Conservation (phyloP, 2,113 vertebrate species). For the Acanthisitta chloris region DNA sequence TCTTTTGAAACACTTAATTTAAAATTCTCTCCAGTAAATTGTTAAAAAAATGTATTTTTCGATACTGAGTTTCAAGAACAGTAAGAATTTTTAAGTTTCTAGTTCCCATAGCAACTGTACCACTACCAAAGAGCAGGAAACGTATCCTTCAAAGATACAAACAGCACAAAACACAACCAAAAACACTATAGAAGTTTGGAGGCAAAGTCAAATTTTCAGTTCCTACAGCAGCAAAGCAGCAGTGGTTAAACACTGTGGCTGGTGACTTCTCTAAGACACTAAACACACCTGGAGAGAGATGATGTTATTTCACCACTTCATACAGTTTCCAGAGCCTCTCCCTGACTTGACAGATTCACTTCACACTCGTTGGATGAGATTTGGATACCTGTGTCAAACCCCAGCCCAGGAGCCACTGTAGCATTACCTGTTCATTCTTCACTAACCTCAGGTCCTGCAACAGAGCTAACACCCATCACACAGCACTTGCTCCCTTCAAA, state of each 20-base stretch:
- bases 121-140: background rate
- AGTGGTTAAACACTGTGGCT: background rate
- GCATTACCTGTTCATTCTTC: background rate
- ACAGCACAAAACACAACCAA: background rate
- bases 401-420: background rate
- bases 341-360: background rate
- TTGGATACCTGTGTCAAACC: background rate
- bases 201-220: constrained; percentile 7
- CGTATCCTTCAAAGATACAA: background rate
- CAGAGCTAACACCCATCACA: background rate
- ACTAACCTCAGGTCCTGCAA: background rate
- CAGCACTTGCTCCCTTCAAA: background rate
- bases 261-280: background rate
- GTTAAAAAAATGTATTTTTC: background rate
- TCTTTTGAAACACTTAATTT: background rate
- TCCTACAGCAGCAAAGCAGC: background rate
- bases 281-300: background rate
- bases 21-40: background rate
- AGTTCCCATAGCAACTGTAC: constrained; percentile 6
- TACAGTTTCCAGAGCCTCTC: background rate
- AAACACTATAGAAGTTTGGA: background rate
- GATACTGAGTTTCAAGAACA: background rate
- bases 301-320: background rate
- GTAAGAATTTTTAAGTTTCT: constrained; percentile 17
- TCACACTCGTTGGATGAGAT: background rate